Base-by-base conservation (phyloP, 2,113 vertebrate species). In the Pardalotus punctatus region DNA sequence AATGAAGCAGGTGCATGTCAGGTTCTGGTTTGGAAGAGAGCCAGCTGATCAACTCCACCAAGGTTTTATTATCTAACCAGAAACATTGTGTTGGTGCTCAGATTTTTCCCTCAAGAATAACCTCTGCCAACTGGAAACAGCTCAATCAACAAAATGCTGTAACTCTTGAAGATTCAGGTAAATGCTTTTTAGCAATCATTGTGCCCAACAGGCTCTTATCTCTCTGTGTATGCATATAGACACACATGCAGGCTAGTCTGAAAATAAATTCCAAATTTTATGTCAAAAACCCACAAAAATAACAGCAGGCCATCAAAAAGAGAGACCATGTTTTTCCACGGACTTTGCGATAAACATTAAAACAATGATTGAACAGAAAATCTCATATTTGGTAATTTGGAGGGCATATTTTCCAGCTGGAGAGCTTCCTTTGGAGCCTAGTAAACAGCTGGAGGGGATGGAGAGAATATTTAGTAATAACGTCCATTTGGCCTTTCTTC, bases 21-120 rank as follows among this genome's bases (percentile, higher is more conserved):
- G 93, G 56, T 81, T 95, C 90, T 69, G 45, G 27, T 62, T 42
- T 96, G 97, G 94, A 93, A 88, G 91, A 54, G 51, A 31, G 94
- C 95, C 98, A 96, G 78, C 31, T 82, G 94, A 97, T 97, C 96
- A 95, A 58, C 80, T 83, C 90, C 80, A 96, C 86, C 85, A 95
- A 93, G 90, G 91, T 85, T 97, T 97, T 97, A 97, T 96, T 97
- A 97, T 97, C 97, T 98, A 97, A 98, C 92, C 28, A 43, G 96
- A 97, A 97, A 97, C 97, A 96, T 97, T 98, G 97, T 97, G 97
- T 95, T 97, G 97, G 96, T 95, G 95, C 96, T 97, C 79, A 93
- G 82, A 95, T 71, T 93, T 97, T 93, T 95, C 96, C 96, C 97
- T 66, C 60, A 87, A 94, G 96, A 90, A 88, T 96, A 97, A 96